Conservation (phyloP, 2,888 invertebrate species). For the Mythimna loreyi region DNA sequence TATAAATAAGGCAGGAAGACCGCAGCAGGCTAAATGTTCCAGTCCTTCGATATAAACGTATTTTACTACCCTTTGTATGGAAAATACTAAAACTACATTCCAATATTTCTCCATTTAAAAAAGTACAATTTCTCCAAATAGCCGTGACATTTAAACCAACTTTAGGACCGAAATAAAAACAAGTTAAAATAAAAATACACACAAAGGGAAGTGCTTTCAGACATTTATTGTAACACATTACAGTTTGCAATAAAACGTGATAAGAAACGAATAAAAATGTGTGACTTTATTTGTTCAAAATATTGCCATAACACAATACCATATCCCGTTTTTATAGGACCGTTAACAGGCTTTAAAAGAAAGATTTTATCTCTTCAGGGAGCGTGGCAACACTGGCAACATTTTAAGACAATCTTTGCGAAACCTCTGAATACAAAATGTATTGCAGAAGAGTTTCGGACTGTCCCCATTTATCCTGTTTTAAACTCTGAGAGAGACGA, state of each 20-base stretch:
- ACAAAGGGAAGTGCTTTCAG: constrained; percentile 18
- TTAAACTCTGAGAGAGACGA: constrained; percentile 28
- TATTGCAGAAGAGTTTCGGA: constrained; percentile 15
- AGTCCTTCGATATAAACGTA: too few species aligned
- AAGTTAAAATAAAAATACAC: constrained; percentile 10
- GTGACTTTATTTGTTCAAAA: constrained; percentile 1
- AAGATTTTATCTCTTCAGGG: constrained; percentile 12
- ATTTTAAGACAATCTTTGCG: constrained; percentile 9
- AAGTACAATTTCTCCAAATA: constrained; percentile 12
- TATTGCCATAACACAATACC: constrained; percentile 4
- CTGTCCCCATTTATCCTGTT: constrained; percentile 15
- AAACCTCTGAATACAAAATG: constrained; percentile 24
- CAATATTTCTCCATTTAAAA: background rate
- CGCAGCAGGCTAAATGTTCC: too few species aligned
- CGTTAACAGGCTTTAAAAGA: constrained; percentile 34
- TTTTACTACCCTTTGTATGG: too few species aligned
- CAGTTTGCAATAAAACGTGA: constrained; percentile 31
- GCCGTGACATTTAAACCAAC: constrained; percentile 19
- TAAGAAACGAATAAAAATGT: constrained; percentile 26
- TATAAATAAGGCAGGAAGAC: too few species aligned
- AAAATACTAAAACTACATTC: too few species aligned
- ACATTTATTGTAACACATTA: constrained; percentile 29
- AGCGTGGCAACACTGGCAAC: background rate
- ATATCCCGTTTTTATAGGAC: constrained; percentile 18
- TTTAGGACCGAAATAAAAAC: constrained; percentile 12